These are phyloP conservation scores for Melanotaenia maccullochi DNA, from an alignment of 2,797 vertebrate species.

Conservation along the genomic window DNA sequence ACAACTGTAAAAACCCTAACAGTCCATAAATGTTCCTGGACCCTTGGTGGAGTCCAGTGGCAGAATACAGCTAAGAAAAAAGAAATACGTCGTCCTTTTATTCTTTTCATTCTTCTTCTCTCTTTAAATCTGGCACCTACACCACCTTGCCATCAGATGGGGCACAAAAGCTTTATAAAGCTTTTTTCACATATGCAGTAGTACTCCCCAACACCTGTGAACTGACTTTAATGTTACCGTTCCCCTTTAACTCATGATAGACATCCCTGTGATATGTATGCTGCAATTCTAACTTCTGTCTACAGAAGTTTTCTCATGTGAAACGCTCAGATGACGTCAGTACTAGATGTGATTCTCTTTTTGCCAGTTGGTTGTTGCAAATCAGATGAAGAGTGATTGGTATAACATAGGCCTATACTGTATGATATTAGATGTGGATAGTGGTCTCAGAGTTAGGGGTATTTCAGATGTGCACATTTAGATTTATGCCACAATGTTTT, in stretches of 20 bases:
- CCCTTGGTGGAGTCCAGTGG: neutral
- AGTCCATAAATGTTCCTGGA: neutral
- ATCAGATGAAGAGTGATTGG: constrained; percentile 44
- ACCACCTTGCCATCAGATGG: constrained; percentile 17
- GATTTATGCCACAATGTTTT: constrained; percentile 29
- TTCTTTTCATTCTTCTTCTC: neutral
- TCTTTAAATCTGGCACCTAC: constrained; percentile 21
- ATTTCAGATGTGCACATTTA: constrained; percentile 36
- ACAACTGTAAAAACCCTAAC: constrained; percentile 4
- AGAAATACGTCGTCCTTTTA: constrained; percentile 1
- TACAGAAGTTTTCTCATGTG: constrained; percentile 14
- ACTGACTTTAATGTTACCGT: constrained; percentile 29
- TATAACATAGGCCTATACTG: constrained; percentile 21
- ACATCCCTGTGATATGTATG: constrained; percentile 45
- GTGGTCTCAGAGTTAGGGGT: constrained; percentile 34
- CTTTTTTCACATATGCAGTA: constrained; percentile 34
- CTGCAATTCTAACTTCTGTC: constrained; percentile 40
- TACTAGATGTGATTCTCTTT: constrained; percentile 20
- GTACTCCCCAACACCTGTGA: constrained; percentile 19
- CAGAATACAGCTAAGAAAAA: neutral
- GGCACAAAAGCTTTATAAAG: constrained; percentile 28
- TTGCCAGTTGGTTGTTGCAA: constrained; percentile 39
- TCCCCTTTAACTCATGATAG: constrained; percentile 46
- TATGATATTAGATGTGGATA: constrained; percentile 30
- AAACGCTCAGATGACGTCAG: constrained; percentile 20